These are phyloP conservation scores for Dexiosoma caninum DNA, from an alignment of 2,888 invertebrate genomes.

Conservation along the genomic window DNA sequence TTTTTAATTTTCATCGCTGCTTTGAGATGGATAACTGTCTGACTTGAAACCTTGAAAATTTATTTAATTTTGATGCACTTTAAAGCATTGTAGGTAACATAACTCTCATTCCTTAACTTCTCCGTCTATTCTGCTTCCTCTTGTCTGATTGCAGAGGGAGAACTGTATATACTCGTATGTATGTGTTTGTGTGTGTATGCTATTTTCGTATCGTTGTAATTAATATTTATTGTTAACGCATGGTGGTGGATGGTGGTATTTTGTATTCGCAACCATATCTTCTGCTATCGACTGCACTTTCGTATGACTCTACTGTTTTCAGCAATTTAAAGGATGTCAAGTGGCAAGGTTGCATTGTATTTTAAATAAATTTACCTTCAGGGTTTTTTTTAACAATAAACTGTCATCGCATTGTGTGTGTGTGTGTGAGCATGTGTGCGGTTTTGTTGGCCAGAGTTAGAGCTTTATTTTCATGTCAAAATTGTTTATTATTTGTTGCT, in stretches of 20 bases:
- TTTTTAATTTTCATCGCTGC: background rate
- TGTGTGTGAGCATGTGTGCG: background rate
- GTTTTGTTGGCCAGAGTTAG: slow-evolving; percentile 23
- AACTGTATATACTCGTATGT: too few relatives aligned
- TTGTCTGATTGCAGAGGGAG: background rate
- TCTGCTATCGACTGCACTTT: slow-evolving; percentile 10
- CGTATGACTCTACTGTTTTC: background rate
- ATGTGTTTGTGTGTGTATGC: background rate
- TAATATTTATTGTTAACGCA: slow-evolving; percentile 37
- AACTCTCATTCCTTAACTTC: background rate
- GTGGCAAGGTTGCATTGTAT: slow-evolving; percentile 5
- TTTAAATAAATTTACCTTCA: slow-evolving; percentile 25
- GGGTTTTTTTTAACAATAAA: slow-evolving; percentile 13
- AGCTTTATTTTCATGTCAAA: slow-evolving; percentile 25
- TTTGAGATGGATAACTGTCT: background rate
- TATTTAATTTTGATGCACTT: slow-evolving; percentile 54
- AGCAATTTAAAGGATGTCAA: slow-evolving; percentile 23
- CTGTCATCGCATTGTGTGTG: slow-evolving; percentile 11
- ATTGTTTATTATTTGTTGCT: background rate
- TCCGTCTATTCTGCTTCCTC: background rate
- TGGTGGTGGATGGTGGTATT: slow-evolving; percentile 10
- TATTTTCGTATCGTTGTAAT: slow-evolving; percentile 49
- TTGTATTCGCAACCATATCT: slow-evolving; percentile 44
- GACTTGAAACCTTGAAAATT: slow-evolving; percentile 43
- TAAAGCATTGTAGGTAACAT: background rate